These are phyloP conservation scores for cat (Felis catus) DNA, from an alignment of 2,113 vertebrate species.

Conservation along the genomic window F.catus_Fca126_mat1.0 CM031414.1:58705001-58705500, in stretches of 20 bases:
- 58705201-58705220: neutral
- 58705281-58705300: slow-evolving; percentile 83
- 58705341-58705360: slow-evolving; percentile 77
- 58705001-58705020: neutral
- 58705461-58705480: too few relatives aligned
- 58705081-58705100: fast-evolving
- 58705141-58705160: fast-evolving
- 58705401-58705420: neutral
- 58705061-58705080: neutral
- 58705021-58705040: neutral
- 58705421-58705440: too few relatives aligned
- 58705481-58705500: too few relatives aligned
- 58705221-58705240: slow-evolving; percentile 79
- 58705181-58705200: neutral
- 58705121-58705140: neutral
- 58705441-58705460: too few relatives aligned
- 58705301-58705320: slow-evolving; percentile 80
- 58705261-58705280: slow-evolving; percentile 82
- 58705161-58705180: neutral
- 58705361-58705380: neutral
- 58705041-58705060: neutral
- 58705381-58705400: neutral
- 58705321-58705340: slow-evolving; percentile 77
- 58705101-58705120: neutral
- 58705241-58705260: slow-evolving; percentile 77